Percentiles rank a stretch among this genome's conserved stretches.
These are phyloP conservation scores for Ellobium chinense DNA, from an alignment of 2,888 invertebrate genomes.

Conservation along the genomic window DNA sequence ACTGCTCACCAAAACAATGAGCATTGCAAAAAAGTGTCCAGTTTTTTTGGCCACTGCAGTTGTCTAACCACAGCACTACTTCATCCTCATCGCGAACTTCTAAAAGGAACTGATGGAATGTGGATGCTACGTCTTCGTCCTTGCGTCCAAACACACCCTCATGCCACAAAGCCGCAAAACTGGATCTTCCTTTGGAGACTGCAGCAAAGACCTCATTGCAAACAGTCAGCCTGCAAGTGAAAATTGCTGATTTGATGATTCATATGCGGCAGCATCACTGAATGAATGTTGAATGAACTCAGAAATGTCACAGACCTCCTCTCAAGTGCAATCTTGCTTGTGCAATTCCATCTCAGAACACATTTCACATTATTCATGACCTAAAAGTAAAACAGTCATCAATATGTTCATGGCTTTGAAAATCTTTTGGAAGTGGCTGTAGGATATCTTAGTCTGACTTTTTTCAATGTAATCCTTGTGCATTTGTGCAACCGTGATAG, in stretches of 20 bases:
- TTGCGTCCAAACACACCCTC: not conserved
- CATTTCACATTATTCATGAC: conserved; percentile 2
- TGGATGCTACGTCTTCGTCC: conserved; percentile 1
- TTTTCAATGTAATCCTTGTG: not conserved
- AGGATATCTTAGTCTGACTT: not conserved
- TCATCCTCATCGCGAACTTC: not conserved
- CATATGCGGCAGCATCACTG: not conserved
- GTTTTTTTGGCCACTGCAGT: conserved; percentile 12
- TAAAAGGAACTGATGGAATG: not conserved
- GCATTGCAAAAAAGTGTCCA: not conserved
- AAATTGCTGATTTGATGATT: not conserved
- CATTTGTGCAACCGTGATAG: not conserved
- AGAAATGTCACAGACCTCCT: conserved; percentile 3
- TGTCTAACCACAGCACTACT: not conserved
- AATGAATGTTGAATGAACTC: not conserved
- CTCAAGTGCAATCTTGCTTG: not conserved
- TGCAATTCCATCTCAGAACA: conserved; percentile 1
- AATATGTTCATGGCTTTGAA: not conserved
- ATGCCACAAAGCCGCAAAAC: not conserved
- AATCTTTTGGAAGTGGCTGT: not conserved
- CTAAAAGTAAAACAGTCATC: not conserved
- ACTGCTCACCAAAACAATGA: not conserved
- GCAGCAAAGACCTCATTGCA: not conserved
- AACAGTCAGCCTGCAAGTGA: conserved; percentile 1
- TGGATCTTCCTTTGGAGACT: not conserved